Evolutionary conservation across 1,140 invertebrate species (phyloP).

Genomic region (Calephelis nemesis): DNA sequence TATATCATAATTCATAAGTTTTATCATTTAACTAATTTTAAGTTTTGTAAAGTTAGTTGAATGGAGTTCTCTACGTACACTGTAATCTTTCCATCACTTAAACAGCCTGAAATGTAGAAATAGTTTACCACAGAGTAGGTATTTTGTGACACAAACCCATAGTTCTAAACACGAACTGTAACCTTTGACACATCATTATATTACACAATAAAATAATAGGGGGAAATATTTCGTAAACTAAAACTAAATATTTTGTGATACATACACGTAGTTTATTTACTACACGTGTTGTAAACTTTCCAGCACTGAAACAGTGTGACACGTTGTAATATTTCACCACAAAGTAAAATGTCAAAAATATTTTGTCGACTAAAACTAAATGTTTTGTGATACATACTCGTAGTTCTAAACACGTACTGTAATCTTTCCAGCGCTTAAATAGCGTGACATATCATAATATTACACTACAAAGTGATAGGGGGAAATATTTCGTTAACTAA

Average conservation of each 20-base stretch:
- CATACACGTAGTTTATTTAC: background rate
- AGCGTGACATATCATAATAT: background rate
- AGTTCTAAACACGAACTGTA: background rate
- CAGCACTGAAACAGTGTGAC: slow-evolving; percentile 21
- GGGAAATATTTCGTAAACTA: too few species aligned
- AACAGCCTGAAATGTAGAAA: slow-evolving; percentile 28
- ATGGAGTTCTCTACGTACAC: background rate
- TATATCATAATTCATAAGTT: too few species aligned
- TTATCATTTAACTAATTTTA: too few species aligned
- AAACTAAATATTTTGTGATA: background rate
- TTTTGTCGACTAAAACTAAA: background rate
- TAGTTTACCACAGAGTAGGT: slow-evolving; percentile 29
- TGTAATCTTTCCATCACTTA: slow-evolving; percentile 9
- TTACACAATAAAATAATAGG: too few species aligned
- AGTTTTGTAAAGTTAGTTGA: too few species aligned
- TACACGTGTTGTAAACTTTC: background rate
- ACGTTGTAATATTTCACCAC: slow-evolving; percentile 31
- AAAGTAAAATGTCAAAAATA: slow-evolving; percentile 6
- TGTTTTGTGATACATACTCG: background rate
- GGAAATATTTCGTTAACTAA: too few species aligned
- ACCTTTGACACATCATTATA: too few species aligned
- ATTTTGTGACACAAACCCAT: background rate
- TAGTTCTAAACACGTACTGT: background rate
- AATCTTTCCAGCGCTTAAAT: background rate
- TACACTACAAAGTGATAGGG: too few species aligned